Conservation (phyloP, 1,140 invertebrate genomes). For the Diachasmimorpha longicaudata region DNA sequence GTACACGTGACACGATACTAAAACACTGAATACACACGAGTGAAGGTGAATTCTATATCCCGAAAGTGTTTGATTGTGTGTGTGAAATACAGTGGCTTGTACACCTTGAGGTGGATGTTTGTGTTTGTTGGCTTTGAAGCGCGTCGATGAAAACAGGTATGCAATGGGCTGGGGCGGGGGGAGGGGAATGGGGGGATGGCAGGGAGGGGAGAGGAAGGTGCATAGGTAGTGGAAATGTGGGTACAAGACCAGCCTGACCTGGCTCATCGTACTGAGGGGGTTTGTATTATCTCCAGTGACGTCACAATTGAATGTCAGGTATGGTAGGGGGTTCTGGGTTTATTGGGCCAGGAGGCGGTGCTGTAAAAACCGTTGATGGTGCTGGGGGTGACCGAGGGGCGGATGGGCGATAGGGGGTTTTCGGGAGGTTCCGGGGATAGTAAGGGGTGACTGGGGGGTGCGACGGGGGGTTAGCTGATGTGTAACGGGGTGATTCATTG, state of each 20-base stretch:
- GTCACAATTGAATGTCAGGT: not conserved
- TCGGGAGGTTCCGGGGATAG: too few relatives aligned
- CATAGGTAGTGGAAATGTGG: not conserved
- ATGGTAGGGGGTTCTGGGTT: too few relatives aligned
- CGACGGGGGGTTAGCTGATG: too few relatives aligned
- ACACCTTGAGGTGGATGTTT: slow-evolving; percentile 10
- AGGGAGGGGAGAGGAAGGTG: not conserved
- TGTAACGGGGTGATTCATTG: too few relatives aligned
- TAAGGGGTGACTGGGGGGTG: too few relatives aligned
- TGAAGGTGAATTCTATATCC: not conserved
- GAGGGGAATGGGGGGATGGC: not conserved
- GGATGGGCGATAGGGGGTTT: too few relatives aligned
- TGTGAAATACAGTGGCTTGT: not conserved
- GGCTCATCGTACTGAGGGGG: not conserved
- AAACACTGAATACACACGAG: slow-evolving; percentile 6
- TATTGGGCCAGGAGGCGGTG: too few relatives aligned
- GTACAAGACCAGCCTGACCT: not conserved
- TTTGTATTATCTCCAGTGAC: not conserved
- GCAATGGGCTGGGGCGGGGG: not conserved
- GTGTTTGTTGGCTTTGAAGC: slow-evolving; percentile 21
- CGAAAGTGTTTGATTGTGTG: not conserved
- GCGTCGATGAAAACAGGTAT: slow-evolving; percentile 23
- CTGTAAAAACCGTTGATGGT: too few relatives aligned
- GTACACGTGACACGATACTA: slow-evolving; percentile 14
- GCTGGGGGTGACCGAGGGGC: too few relatives aligned